A percentile compares a stretch with the other conserved stretches of the same genome.
phyloP scores from a whole-genome alignment of 1,140 invertebrate genomes.

The Brachionus rubens region DNA sequence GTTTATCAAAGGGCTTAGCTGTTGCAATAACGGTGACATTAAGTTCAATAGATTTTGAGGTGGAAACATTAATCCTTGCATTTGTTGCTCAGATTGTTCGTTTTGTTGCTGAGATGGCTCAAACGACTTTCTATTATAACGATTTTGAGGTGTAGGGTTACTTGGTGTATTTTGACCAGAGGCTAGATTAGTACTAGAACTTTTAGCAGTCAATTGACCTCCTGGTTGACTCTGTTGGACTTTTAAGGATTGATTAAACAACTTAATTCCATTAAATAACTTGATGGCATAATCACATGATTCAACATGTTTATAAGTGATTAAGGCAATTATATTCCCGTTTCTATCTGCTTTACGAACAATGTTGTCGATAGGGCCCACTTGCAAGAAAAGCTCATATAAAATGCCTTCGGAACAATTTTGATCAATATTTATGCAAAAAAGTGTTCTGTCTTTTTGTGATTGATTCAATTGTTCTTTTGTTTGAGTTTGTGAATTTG shows the following conservation, averaged over 20 bases:
- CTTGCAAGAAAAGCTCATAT: conserved; percentile 38
- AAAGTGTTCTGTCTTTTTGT: conserved; percentile 45
- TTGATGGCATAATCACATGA: conserved; percentile 36
- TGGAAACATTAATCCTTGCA: not conserved
- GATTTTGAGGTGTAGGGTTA: not conserved
- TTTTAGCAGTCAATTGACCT: not conserved
- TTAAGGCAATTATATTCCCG: conserved; percentile 7
- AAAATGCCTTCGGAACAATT: conserved; percentile 34
- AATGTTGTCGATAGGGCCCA: conserved; percentile 20
- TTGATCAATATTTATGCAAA: conserved; percentile 43
- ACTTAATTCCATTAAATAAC: conserved; percentile 26
- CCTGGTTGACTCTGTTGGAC: conserved; percentile 22
- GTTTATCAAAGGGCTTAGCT: not conserved
- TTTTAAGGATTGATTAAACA: conserved; percentile 38
- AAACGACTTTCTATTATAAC: conserved; percentile 6
- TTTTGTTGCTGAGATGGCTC: not conserved
- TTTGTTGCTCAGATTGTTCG: not conserved
- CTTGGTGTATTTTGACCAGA: not conserved
- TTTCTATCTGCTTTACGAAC: conserved; percentile 43
- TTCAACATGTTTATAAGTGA: conserved; percentile 43
- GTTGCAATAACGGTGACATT: not conserved
- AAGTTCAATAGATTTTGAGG: not conserved
- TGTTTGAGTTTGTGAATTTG: not conserved
- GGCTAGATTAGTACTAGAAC: not conserved
- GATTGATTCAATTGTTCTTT: conserved; percentile 29